A percentile compares a stretch with the other conserved stretches of the same genome.
Conservation (phyloP, 2,888 invertebrate genomes). For the Parnassius glacialis region DNA sequence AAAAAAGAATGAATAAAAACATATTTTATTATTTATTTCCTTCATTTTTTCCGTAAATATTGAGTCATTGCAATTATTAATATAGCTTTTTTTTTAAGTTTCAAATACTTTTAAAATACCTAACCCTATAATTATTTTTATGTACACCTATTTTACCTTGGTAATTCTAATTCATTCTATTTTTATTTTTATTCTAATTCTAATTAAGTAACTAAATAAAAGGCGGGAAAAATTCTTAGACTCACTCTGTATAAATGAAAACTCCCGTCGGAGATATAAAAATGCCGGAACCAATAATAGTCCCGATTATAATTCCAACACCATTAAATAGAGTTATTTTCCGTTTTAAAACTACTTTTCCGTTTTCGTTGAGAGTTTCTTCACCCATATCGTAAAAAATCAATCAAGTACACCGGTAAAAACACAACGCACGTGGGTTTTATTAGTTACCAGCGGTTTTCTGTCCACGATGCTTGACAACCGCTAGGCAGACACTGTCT, state of each 20-base stretch:
- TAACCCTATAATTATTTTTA: no score
- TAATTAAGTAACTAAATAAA: background rate
- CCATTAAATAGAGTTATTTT: slow-evolving; percentile 93
- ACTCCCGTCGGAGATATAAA: slow-evolving; percentile 95
- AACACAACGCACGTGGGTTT: slow-evolving; percentile 61
- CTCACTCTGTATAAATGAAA: slow-evolving; percentile 83
- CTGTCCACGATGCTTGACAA: slow-evolving; percentile 1
- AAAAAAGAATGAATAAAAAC: no score
- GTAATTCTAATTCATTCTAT: no score
- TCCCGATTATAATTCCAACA: slow-evolving; percentile 93
- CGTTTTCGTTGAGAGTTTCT: slow-evolving; percentile 65
- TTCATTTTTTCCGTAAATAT: no score
- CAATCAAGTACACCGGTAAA: slow-evolving; percentile 62
- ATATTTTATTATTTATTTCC: no score
- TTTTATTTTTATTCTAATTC: no score
- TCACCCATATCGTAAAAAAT: slow-evolving; percentile 77
- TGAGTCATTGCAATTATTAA: no score
- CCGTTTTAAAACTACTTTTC: slow-evolving; percentile 86
- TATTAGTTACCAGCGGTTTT: slow-evolving; percentile 32
- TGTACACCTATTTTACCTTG: no score
- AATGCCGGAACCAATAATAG: slow-evolving; percentile 94
- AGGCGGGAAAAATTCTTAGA: slow-evolving; percentile 50
- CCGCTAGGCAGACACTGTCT: slow-evolving; percentile 34
- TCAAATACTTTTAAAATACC: no score
- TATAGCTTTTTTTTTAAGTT: no score